Evolutionary conservation across 2,888 invertebrate genomes (phyloP), one percentile per base, ranked within the genome.

Genomic region (Malachius bipustulatus): DNA sequence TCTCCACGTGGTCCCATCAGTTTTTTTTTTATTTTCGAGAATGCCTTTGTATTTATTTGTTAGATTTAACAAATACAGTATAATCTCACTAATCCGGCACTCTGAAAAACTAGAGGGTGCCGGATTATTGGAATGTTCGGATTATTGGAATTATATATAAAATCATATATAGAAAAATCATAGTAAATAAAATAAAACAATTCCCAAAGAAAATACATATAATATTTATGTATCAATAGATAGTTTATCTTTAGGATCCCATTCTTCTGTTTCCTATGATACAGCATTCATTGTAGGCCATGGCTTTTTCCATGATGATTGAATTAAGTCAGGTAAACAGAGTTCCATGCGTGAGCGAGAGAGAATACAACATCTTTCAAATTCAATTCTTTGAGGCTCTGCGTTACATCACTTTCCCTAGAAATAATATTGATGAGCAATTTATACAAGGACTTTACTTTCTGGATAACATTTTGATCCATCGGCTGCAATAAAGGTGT

Each of bases 381-480:
- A 40, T 46, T 51, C 37, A 47, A 37, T 43, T 33, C 43, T 44
- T 34, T 33, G 12, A 37, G 14, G 14, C 14, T 31, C 27, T 46
- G 43, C 34, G 36, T 43, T 41, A 46, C 40, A 38, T 47, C 46
- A 42, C 37, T 45, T 40, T 39, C 43, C 42, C 45, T 46, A 44
- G 41, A 46, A 26, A 34, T 6, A 13, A 26, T 32, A 13, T 40
- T 15, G 10, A 39, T 32, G 12, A 41, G 47, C 40, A 46, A 47
- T 40, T 34, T 38, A 14, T 41, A 42, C 29, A 16, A 11, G 10
- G 42, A 40, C 44, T 52, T 51, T 39, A 53, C 27, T 39, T 44
- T 49, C 39, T 48, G 46, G 36, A 49, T 48, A 38, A 49, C 41
- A 39, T 51, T 48, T 41, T 49, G 45, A 42, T 49, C 47, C 49